Base-by-base conservation (phyloP, 2,797 vertebrate genomes). In the Loris lydekkerianus region DNA sequence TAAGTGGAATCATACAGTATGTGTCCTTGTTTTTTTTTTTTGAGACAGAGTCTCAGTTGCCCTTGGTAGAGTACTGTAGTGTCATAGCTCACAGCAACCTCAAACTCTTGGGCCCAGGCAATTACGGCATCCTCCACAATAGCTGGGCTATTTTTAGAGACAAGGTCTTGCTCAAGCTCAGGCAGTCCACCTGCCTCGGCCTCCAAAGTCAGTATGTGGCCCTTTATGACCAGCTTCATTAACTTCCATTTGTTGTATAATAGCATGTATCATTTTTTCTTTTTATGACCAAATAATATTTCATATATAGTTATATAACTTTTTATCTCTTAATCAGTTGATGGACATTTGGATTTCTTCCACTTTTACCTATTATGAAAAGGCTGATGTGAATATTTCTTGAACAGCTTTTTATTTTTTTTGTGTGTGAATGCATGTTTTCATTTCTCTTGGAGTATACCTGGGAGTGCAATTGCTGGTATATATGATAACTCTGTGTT, bases 161-260 rank as follows among this genome's bases (percentile, higher is more conserved):
- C 49, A 53, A 53, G 49, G 49, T 53, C 49, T 53, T 53, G 49
- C 49, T 53, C 49, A 15, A 53, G 49, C 49, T 53, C 49, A 53
- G 49, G 49, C 14, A 15, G 2, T 53, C 49, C 49, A 53, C 49
- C 49, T 53, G 14, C 49, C 49, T 53, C 14, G 14, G 49, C 49
- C 49, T 53, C 49, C 49, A 2, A 53, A 53, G 49, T 53, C 1
- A 94, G 56, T 46, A n/a, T 78, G 34, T 85, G 40, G 58, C 72
- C 77, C 23, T 80, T 82, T 86, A 25, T 86, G 63, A 91, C 34
- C 82, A 65, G 34, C 58, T 63, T 86, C 77, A 93, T 81, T 90
- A 63, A 73, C 27, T 93, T 86, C 37, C 40, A 20, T 84, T 0
- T 70, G 2, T 58, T 82, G 8, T 82, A 53, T 53, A 53, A 53